Base-by-base conservation (phyloP, 1,140 invertebrate genomes). In the Drosophila baimaii region DNA sequence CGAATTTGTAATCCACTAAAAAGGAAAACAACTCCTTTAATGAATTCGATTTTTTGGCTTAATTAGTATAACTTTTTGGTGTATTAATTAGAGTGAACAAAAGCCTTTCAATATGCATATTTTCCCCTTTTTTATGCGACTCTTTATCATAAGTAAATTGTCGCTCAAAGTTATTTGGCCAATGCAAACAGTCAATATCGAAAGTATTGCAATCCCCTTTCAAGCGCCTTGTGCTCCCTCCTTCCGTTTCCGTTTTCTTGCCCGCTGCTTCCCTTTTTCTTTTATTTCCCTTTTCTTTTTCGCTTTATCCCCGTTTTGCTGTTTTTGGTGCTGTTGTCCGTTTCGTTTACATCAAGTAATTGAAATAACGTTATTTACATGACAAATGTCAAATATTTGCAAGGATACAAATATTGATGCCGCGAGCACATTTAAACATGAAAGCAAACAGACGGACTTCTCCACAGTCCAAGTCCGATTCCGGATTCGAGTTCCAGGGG, bases 361-460 rank as follows among this genome's bases (percentile, higher is more conserved):
- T 86, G 81, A 83, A 86, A 88, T 83, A 86, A 89, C 80, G 77
- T 66, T 86, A 86, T 86, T 86, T 86, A 88, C 83, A 86, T 88
- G 76, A 61, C 76, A 83, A 86, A 86, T 88, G 84, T 8, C 72
- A 83, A 83, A 86, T 85, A 85, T 86, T 85, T 85, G 74, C 82
- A 13, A 57, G 74, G 57, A 86, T 71, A 85, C 82, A 85, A 86
- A 86, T 89, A 89, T 86, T 86, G 82, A 86, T 85, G 82, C 79
- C 82, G 79, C 83, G 79, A 76, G 76, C 65, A 88, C 83, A 83
- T 79, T 88, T 79, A 46, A 83, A 70, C 75, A 81, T 81, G 79
- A 61, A 81, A 64, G 71, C 58, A 79, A 73, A 81, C 73, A 81
- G 51, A 65, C 63, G 63, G 58, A 79, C 7, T 44, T 19, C 27